phyloP scores from a whole-genome alignment of 2,113 vertebrate species.

The Stictonetta naevosa region DNA sequence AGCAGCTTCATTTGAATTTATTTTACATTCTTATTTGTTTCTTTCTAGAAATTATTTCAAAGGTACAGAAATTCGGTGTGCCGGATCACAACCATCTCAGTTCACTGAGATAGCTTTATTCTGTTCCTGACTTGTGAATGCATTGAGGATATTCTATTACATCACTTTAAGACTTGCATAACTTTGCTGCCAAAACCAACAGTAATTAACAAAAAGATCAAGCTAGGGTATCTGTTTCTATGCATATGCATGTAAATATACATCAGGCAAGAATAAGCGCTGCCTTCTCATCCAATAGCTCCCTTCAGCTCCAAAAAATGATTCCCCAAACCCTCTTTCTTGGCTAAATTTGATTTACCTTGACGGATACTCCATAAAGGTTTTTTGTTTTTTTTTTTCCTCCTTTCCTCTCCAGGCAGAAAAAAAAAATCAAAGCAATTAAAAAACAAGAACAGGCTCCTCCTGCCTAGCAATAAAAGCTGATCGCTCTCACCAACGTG shows the following conservation, averaged over 20 bases:
- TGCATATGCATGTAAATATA: neutral
- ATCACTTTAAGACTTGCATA: neutral
- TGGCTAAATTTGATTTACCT: neutral
- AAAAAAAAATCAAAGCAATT: conserved; percentile 1
- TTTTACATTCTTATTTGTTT: neutral
- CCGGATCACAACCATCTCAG: neutral
- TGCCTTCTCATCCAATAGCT: neutral
- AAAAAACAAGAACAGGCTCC: neutral
- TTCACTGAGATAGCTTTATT: neutral
- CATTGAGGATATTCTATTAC: neutral
- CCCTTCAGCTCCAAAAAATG: neutral
- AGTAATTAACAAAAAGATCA: neutral
- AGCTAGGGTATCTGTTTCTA: neutral
- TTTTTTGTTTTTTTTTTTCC: neutral
- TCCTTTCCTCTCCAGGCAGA: neutral
- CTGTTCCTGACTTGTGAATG: neutral
- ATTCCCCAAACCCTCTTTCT: neutral
- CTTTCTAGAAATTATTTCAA: neutral
- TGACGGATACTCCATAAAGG: neutral
- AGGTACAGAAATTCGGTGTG: neutral
- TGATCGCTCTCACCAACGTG: neutral
- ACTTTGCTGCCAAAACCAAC: neutral
- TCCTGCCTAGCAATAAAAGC: neutral
- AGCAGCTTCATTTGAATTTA: neutral
- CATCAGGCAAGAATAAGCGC: neutral